These are phyloP conservation scores for Caenorhabditis zanzibari DNA, from an alignment of 2,888 invertebrate species.

Conservation along the genomic window DNA sequence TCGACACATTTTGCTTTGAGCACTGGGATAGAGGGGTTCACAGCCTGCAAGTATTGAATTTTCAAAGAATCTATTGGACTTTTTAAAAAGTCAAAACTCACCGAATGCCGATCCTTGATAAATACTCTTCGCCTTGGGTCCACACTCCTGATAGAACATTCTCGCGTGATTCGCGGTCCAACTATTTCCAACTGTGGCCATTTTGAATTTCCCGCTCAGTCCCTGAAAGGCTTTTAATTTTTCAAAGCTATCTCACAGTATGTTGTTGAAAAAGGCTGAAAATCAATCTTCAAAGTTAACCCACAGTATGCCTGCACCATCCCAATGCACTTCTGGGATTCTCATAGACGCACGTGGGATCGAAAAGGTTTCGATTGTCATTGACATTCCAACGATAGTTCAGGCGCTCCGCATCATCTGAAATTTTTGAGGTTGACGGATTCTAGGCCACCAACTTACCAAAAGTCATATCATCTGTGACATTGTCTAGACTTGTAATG, in stretches of 20 bases:
- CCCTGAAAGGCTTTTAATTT: not conserved
- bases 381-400: constrained; percentile 49
- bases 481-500: constrained; percentile 6
- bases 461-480: constrained; percentile 49
- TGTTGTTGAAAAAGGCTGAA: too few relatives aligned
- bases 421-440: too few relatives aligned
- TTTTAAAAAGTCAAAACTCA: not conserved
- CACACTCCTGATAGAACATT: constrained; percentile 48
- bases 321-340: constrained; percentile 15
- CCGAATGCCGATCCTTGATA: constrained; percentile 43
- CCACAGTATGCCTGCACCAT: constrained; percentile 56
- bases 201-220: constrained; percentile 15
- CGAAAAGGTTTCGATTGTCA: constrained; percentile 40
- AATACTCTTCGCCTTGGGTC: constrained; percentile 35
- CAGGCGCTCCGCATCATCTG: constrained; percentile 35
- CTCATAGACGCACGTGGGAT: constrained; percentile 42
- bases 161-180: constrained; percentile 49
- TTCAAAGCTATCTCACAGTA: constrained; percentile 15
- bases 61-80: not conserved
- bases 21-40: constrained; percentile 29
- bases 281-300: not conserved
- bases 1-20: not conserved
- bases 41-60: constrained; percentile 31
- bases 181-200: constrained; percentile 45
- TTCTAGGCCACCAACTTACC: too few relatives aligned